Conservation (phyloP, 2,797 vertebrate species). For the Myotis planiceps region DNA sequence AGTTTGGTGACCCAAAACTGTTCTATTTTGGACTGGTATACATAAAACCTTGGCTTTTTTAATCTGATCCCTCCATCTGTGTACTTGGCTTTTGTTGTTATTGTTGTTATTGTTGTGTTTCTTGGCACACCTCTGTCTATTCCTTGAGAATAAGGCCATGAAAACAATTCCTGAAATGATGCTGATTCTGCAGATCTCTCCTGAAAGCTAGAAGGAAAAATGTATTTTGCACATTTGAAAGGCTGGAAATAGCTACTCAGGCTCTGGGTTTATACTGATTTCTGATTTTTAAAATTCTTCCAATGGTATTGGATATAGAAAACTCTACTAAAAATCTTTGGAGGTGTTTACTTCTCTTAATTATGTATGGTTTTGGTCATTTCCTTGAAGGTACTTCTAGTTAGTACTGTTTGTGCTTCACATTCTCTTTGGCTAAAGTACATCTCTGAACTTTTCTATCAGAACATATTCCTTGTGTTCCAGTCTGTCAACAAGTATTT, state of each 20-base stretch:
- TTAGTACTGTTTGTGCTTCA: neutral
- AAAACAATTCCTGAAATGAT: neutral
- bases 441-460: neutral
- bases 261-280: constrained; percentile 12
- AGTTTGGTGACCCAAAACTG: neutral
- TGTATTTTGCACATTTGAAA: constrained; percentile 13
- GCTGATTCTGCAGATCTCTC: neutral
- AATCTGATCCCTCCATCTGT: neutral
- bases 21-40: neutral
- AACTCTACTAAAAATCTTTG: neutral
- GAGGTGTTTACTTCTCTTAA: neutral
- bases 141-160: neutral
- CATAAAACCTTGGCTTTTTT: neutral
- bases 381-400: neutral
- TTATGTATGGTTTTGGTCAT: neutral
- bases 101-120: neutral
- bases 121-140: neutral
- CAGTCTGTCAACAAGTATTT: neutral
- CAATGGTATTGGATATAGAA: constrained; percentile 14
- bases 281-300: constrained; percentile 48
- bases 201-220: constrained; percentile 34
- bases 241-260: neutral
- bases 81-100: neutral
- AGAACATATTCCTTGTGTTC: neutral
- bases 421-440: neutral